phyloP scores from a whole-genome alignment of 2,888 invertebrate genomes.

The Tolmerus cingulatus region DNA sequence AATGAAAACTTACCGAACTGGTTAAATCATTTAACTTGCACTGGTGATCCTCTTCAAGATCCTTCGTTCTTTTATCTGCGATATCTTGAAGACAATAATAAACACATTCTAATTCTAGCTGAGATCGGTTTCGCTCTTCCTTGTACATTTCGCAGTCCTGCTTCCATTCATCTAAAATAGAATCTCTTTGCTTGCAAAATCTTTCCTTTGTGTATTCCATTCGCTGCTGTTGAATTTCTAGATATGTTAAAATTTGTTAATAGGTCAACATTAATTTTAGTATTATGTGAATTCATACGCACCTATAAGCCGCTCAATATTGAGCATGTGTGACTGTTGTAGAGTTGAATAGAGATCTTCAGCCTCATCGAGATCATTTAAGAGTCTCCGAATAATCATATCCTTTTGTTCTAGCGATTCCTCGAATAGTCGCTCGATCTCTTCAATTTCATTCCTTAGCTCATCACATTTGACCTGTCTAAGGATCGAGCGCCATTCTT shows the following conservation, averaged over 20 bases:
- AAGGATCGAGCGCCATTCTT: constrained; percentile 82
- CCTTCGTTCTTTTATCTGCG: constrained; percentile 57
- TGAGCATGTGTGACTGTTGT: constrained; percentile 76
- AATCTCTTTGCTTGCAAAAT: constrained; percentile 68
- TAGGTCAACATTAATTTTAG: background rate
- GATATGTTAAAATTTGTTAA: constrained; percentile 43
- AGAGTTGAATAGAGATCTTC: constrained; percentile 78
- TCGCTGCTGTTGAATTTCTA: constrained; percentile 68
- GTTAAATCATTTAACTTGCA: constrained; percentile 66
- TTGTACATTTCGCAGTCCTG: constrained; percentile 67
- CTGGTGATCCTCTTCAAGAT: constrained; percentile 64
- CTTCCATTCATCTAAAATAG: constrained; percentile 66
- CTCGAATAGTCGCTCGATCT: constrained; percentile 61
- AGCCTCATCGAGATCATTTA: constrained; percentile 73
- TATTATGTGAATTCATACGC: constrained; percentile 51
- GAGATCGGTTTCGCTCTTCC: constrained; percentile 66
- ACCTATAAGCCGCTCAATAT: constrained; percentile 75
- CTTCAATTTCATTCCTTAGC: constrained; percentile 73
- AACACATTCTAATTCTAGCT: constrained; percentile 68
- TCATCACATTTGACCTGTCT: constrained; percentile 80
- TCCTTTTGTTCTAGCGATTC: constrained; percentile 73
- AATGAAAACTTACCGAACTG: constrained; percentile 61
- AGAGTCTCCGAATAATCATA: constrained; percentile 70
- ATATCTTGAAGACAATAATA: constrained; percentile 68
- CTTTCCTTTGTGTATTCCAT: constrained; percentile 67